These are phyloP conservation scores for Microtus pennsylvanicus DNA, from an alignment of 2,113 vertebrate genomes.

Conservation along the genomic window DNA sequence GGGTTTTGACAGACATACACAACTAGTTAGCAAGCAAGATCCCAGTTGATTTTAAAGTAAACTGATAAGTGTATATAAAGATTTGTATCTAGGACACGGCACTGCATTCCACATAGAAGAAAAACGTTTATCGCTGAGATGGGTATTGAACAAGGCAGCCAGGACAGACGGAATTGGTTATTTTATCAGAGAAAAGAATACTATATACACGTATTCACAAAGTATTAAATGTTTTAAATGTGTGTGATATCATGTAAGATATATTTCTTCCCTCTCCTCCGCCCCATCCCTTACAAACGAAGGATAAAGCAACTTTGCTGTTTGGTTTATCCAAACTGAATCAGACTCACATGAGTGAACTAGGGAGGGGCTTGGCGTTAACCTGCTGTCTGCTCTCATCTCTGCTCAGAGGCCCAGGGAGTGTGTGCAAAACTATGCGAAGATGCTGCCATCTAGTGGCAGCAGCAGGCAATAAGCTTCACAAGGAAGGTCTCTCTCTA, in stretches of 20 bases:
- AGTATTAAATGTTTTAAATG: background rate
- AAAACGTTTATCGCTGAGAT: background rate
- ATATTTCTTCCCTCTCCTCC: background rate
- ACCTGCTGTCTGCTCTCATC: fast-evolving
- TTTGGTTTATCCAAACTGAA: background rate
- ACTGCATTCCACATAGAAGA: background rate
- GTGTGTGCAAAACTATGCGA: background rate
- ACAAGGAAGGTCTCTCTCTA: too few species aligned
- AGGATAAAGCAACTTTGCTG: background rate
- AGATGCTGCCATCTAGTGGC: slow-evolving; percentile 59
- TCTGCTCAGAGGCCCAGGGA: fast-evolving
- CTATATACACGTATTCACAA: background rate
- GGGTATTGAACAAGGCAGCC: background rate
- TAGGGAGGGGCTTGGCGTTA: too few species aligned
- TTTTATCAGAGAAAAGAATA: background rate
- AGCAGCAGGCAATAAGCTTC: fast-evolving
- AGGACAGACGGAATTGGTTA: background rate
- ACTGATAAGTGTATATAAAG: background rate
- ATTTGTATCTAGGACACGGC: background rate
- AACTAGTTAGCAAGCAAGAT: background rate
- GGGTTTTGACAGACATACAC: background rate
- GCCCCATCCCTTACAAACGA: background rate
- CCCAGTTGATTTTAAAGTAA: background rate
- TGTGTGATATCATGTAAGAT: background rate
- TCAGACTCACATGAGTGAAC: background rate